Conservation (phyloP, 2,797 vertebrate genomes). For the Geotrypetes seraphini region DNA sequence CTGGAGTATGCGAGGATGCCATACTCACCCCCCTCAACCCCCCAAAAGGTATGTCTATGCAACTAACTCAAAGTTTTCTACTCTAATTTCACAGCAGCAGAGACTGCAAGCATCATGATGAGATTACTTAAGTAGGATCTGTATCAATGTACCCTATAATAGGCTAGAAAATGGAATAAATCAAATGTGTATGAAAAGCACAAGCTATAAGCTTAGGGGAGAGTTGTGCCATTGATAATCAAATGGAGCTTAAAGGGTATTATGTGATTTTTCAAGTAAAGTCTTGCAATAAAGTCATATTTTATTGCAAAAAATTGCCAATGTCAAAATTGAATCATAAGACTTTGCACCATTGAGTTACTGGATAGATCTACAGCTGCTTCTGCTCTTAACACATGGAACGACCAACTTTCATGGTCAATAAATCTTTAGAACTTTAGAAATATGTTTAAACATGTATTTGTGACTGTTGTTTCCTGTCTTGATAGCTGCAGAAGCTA, state of each 20-base stretch:
- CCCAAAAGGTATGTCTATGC: too few species aligned
- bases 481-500: conserved; percentile 43
- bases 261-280: conserved; percentile 59
- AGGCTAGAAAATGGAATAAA: conserved; percentile 53
- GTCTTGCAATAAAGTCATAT: conserved; percentile 66
- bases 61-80: conserved; percentile 13
- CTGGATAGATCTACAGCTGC: conserved; percentile 50
- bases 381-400: conserved; percentile 53
- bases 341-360: conserved; percentile 66
- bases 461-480: conserved; percentile 46
- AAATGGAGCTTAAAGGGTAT: conserved; percentile 73
- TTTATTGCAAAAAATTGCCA: conserved; percentile 62
- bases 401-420: conserved; percentile 70
- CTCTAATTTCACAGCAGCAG: background rate
- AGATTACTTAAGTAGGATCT: conserved; percentile 22
- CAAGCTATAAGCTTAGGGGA: conserved; percentile 54
- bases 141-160: conserved; percentile 31
- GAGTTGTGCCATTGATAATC: conserved; percentile 72
- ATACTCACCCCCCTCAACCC: too few species aligned
- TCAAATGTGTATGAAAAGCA: conserved; percentile 54
- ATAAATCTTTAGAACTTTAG: conserved; percentile 71
- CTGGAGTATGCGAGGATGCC: too few species aligned
- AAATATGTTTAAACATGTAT: conserved; percentile 58
- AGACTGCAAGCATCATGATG: conserved; percentile 11
- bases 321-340: conserved; percentile 67